Conservation (phyloP, 2,113 vertebrate species). For the Anolis carolinensis region DNA sequence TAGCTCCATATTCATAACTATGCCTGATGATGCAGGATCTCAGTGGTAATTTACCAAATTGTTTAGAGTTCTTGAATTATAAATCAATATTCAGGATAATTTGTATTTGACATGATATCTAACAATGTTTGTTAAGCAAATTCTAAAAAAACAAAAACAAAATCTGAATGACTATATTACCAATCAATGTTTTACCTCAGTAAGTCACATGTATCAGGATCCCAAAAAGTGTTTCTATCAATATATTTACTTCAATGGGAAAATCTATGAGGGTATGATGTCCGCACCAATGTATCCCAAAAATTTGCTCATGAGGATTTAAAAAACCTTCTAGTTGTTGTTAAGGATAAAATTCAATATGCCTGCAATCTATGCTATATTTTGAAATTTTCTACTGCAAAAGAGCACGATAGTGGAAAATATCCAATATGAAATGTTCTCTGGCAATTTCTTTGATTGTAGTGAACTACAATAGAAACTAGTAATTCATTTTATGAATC, state of each 20-base stretch:
- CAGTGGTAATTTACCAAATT: constrained; percentile 36
- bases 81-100: constrained; percentile 52
- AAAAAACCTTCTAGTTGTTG: no score
- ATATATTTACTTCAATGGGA: no score
- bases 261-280: no score
- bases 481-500: constrained; percentile 60
- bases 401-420: constrained; percentile 54
- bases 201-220: neutral
- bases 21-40: no score
- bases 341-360: no score
- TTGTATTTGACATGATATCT: constrained; percentile 42
- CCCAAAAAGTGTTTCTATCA: no score
- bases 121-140: constrained; percentile 59
- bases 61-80: constrained; percentile 60
- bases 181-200: constrained; percentile 42
- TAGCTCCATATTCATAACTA: no score
- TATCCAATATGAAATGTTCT: constrained; percentile 58
- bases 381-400: no score
- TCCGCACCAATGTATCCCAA: no score
- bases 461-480: constrained; percentile 60
- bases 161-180: constrained; percentile 47
- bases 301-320: no score
- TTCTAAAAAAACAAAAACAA: neutral
- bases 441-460: constrained; percentile 63
- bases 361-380: no score